phyloP scores from a whole-genome alignment of 2,797 vertebrate species.

The Pygocentrus nattereri region DNA sequence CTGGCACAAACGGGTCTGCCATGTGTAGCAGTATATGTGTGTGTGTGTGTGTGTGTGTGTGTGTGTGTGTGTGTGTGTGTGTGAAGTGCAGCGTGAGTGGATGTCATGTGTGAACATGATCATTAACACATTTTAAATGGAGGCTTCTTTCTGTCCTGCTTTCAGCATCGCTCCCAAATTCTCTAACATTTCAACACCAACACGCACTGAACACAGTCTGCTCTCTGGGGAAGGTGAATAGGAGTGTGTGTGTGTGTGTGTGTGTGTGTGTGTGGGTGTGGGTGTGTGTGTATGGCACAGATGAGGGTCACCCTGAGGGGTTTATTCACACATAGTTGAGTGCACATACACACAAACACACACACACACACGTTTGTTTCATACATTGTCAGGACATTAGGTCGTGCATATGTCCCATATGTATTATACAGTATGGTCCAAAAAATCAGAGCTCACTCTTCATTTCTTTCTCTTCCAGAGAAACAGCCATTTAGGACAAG shows the following conservation, averaged over 20 bases:
- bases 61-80: background rate
- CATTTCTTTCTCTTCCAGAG: no score
- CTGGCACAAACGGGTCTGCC: constrained; percentile 40
- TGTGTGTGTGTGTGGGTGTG: background rate
- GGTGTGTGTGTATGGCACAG: background rate
- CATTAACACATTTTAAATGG: constrained; percentile 52
- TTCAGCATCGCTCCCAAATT: constrained; percentile 18
- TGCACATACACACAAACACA: background rate
- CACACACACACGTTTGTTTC: constrained; percentile 7
- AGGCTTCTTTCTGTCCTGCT: constrained; percentile 21
- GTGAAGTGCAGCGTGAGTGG: constrained; percentile 18
- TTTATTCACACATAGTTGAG: background rate
- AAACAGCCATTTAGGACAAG: no score
- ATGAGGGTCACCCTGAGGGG: constrained; percentile 12
- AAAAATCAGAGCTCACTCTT: no score
- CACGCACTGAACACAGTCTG: no score
- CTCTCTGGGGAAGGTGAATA: background rate
- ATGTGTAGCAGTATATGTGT: constrained; percentile 32
- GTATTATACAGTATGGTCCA: no score
- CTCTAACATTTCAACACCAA: constrained; percentile 12
- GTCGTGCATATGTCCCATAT: no score
- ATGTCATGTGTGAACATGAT: constrained; percentile 47
- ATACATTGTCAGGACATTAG: background rate
- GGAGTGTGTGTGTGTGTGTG: background rate
- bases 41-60: background rate